Conservation (phyloP, 1,140 invertebrate genomes). For the Halyomorpha halys region DNA sequence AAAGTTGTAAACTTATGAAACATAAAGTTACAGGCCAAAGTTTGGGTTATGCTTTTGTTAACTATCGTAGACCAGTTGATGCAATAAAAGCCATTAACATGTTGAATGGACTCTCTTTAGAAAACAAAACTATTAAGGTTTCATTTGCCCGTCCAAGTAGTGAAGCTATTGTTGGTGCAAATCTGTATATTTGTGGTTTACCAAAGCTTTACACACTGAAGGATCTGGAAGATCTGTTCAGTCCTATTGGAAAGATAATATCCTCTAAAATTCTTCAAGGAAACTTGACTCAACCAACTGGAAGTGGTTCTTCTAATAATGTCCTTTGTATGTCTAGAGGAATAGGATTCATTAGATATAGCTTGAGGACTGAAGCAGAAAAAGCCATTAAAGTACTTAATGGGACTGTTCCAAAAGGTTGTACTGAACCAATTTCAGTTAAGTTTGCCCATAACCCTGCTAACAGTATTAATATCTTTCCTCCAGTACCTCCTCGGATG, state of each 20-base stretch:
- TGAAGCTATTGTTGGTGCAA: constrained; percentile 81
- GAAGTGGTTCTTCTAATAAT: constrained; percentile 7
- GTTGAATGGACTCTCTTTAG: constrained; percentile 70
- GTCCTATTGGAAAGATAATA: constrained; percentile 71
- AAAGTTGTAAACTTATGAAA: constrained; percentile 95
- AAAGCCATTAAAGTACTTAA: constrained; percentile 95
- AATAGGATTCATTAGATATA: constrained; percentile 98
- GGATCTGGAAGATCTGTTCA: constrained; percentile 73
- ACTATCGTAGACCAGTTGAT: constrained; percentile 71
- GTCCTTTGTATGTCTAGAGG: constrained; percentile 87
- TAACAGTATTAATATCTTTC: too few relatives aligned
- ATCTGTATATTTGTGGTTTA: constrained; percentile 77
- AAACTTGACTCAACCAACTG: constrained; percentile 20
- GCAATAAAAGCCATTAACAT: constrained; percentile 77
- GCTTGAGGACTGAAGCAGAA: constrained; percentile 94
- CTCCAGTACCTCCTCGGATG: too few relatives aligned
- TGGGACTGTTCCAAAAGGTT: constrained; percentile 90
- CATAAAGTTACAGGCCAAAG: constrained; percentile 80
- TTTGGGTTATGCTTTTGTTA: constrained; percentile 82
- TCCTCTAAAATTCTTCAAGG: constrained; percentile 44
- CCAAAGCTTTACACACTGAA: constrained; percentile 76
- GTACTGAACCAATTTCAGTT: constrained; percentile 93
- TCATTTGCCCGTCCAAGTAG: constrained; percentile 79
- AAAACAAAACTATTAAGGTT: constrained; percentile 88
- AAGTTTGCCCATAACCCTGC: constrained; percentile 96